Conservation (phyloP, 1,140 invertebrate genomes). For the Cephus cinctus region DNA sequence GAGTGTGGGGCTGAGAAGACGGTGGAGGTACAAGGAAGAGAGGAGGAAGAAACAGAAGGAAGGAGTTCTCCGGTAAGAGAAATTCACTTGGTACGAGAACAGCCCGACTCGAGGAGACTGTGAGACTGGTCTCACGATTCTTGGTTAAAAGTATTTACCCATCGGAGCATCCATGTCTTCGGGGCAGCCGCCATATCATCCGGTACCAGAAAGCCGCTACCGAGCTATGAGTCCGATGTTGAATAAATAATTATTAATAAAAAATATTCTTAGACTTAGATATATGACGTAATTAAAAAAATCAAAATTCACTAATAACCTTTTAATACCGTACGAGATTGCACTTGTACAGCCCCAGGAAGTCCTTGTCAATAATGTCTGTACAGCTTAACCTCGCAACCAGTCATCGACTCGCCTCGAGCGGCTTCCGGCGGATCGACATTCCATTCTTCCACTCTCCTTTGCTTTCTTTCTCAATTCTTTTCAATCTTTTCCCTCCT, state of each 20-base stretch:
- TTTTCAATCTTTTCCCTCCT: too few species aligned
- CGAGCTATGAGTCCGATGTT: too few species aligned
- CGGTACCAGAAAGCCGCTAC: slow-evolving; percentile 22
- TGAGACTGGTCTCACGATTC: slow-evolving; percentile 22
- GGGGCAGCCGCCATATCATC: slow-evolving; percentile 26
- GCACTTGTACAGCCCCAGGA: too few species aligned
- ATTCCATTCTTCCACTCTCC: slow-evolving; percentile 33
- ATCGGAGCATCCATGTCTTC: slow-evolving; percentile 17
- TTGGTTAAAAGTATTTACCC: slow-evolving; percentile 41
- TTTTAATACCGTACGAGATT: too few species aligned
- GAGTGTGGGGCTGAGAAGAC: slow-evolving; percentile 5
- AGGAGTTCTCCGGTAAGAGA: slow-evolving; percentile 25
- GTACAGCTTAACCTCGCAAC: too few species aligned
- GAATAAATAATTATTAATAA: too few species aligned
- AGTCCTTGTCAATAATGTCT: too few species aligned
- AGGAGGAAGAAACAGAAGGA: slow-evolving; percentile 17
- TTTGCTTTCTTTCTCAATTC: too few species aligned
- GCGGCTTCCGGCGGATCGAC: slow-evolving; percentile 25
- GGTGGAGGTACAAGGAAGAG: slow-evolving; percentile 17
- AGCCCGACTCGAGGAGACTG: slow-evolving; percentile 17
- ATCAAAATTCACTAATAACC: too few species aligned
- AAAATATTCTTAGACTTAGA: too few species aligned
- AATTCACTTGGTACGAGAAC: too few species aligned
- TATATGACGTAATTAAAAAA: too few species aligned
- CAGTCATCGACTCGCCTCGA: slow-evolving; percentile 20